These are phyloP conservation scores for Mongoloraphidia duomilia DNA, from an alignment of 2,888 invertebrate genomes.

Conservation along the genomic window DNA sequence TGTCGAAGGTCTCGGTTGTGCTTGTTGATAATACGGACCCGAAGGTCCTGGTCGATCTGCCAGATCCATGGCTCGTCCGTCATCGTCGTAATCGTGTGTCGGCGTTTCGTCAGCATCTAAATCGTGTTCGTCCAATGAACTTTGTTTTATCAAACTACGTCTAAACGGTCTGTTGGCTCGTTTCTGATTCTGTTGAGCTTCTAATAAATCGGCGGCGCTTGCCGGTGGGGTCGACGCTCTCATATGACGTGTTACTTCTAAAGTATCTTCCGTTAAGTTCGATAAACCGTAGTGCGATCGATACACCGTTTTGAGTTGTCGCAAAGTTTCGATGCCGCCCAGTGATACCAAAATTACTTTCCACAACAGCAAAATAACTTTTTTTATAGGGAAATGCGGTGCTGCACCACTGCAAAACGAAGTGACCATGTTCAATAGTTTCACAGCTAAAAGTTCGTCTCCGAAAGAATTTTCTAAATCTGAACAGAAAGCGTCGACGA, in stretches of 20 bases:
- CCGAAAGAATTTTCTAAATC: slow-evolving; percentile 42
- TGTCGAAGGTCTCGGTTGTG: slow-evolving; percentile 25
- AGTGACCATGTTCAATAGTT: slow-evolving; percentile 90
- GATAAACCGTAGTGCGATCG: slow-evolving; percentile 57
- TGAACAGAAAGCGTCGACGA: slow-evolving; percentile 39
- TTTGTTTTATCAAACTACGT: slow-evolving; percentile 67
- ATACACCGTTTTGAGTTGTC: slow-evolving; percentile 51
- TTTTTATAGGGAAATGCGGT: slow-evolving; percentile 98
- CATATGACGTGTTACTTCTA: slow-evolving; percentile 88
- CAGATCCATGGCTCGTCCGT: slow-evolving; percentile 30
- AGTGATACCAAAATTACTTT: slow-evolving; percentile 83
- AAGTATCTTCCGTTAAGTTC: slow-evolving; percentile 77
- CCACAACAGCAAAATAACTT: slow-evolving; percentile 89
- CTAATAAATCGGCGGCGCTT: slow-evolving; percentile 77
- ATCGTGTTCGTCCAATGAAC: slow-evolving; percentile 70
- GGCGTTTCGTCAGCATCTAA: slow-evolving; percentile 42
- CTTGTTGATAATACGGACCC: slow-evolving; percentile 4
- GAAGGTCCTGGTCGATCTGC: slow-evolving; percentile 26
- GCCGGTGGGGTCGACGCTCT: slow-evolving; percentile 90
- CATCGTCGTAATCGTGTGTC: slow-evolving; percentile 38
- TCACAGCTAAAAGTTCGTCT: slow-evolving; percentile 76
- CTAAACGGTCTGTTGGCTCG: slow-evolving; percentile 57
- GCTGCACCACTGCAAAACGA: slow-evolving; percentile 90
- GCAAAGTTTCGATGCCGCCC: slow-evolving; percentile 78
- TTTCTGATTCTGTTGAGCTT: slow-evolving; percentile 72